Conservation (phyloP, 2,797 vertebrate species). For the Malacoctenus gilli region DNA sequence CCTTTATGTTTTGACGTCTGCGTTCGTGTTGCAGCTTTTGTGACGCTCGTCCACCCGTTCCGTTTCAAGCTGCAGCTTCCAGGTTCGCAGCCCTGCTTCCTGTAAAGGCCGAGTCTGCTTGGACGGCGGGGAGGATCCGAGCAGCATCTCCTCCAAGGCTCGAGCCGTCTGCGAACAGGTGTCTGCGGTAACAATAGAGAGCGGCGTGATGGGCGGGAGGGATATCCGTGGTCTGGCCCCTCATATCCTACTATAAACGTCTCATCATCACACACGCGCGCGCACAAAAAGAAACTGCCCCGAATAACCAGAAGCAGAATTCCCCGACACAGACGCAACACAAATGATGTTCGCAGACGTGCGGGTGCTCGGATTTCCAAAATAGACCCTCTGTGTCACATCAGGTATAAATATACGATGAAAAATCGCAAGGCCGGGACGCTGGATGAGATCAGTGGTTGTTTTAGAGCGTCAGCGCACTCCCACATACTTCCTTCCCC, state of each 20-base stretch:
- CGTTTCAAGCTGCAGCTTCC: no score
- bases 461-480: conserved; percentile 22
- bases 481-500: conserved; percentile 10
- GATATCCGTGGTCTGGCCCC: conserved; percentile 51
- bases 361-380: background rate
- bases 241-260: conserved; percentile 46
- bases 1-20: no score
- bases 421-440: background rate
- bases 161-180: conserved; percentile 37
- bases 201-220: background rate
- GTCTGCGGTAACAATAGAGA: conserved; percentile 38
- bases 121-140: conserved; percentile 25
- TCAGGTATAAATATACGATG: conserved; percentile 25
- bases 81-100: background rate
- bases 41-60: no score
- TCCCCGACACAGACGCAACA: conserved; percentile 9
- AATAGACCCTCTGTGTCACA: conserved; percentile 13
- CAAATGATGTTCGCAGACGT: conserved; percentile 10
- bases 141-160: conserved; percentile 5
- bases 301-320: conserved; percentile 25
- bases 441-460: conserved; percentile 15
- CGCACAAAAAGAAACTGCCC: conserved; percentile 6
- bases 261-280: background rate
- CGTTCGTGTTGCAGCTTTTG: no score
- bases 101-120: conserved; percentile 15